Evolutionary conservation across 1,140 invertebrate species (phyloP).

Genomic region (Kradibia gibbosae): DNA sequence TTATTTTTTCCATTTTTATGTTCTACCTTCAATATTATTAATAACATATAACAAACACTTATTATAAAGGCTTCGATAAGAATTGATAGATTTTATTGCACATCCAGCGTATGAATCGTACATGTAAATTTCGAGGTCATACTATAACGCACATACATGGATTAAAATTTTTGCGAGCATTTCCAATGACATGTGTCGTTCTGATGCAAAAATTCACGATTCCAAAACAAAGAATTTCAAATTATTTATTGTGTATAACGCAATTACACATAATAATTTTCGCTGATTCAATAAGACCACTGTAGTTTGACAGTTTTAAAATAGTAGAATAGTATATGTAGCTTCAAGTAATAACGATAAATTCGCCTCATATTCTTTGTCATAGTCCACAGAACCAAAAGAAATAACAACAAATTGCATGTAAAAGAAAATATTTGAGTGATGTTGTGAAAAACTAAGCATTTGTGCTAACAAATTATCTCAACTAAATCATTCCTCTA

Average conservation of each 20-base stretch:
- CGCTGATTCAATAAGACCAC: not conserved
- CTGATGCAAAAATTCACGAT: not conserved
- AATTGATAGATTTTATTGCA: not conserved
- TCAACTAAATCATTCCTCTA: too few species aligned
- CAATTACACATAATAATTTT: not conserved
- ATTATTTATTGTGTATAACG: not conserved
- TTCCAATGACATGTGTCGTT: not conserved
- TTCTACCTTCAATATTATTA: too few species aligned
- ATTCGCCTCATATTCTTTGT: too few species aligned
- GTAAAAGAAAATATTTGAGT: too few species aligned
- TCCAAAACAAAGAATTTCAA: not conserved
- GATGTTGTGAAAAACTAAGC: too few species aligned
- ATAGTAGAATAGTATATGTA: not conserved
- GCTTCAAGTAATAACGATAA: too few species aligned
- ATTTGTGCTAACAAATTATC: too few species aligned
- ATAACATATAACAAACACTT: too few species aligned
- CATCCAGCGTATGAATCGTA: conserved; percentile 18
- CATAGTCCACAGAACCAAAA: too few species aligned
- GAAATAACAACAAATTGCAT: too few species aligned
- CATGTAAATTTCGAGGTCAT: conserved; percentile 46
- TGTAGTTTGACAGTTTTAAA: not conserved
- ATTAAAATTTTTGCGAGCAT: conserved; percentile 31
- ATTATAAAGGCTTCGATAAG: not conserved
- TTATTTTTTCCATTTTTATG: not conserved
- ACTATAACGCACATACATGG: conserved; percentile 25